Percentiles rank a stretch among this genome's conserved stretches.
Conservation (phyloP, 2,113 vertebrate species). For the Plectropomus leopardus region DNA sequence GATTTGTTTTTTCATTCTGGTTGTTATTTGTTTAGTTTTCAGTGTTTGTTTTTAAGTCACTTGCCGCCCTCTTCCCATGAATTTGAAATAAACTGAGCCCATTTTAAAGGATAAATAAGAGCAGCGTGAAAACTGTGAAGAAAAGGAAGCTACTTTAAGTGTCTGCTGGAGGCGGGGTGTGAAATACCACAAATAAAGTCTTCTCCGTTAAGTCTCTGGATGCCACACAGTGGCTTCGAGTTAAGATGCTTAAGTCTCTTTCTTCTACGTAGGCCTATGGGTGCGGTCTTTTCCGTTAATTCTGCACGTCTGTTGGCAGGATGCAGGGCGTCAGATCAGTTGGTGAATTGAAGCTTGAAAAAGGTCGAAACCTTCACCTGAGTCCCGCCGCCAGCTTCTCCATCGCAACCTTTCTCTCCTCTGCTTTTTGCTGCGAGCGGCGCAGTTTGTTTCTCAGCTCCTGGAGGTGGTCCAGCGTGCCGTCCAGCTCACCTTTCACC, state of each 20-base stretch:
- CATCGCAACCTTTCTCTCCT: constrained; percentile 89
- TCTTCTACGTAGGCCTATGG: not conserved
- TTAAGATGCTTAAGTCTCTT: constrained; percentile 15
- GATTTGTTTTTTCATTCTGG: no score
- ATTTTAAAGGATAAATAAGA: no score
- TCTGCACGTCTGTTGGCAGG: not conserved
- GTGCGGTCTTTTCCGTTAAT: not conserved
- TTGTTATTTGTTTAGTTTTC: no score
- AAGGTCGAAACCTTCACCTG: constrained; percentile 81
- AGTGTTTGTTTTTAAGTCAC: no score
- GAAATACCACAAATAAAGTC: not conserved
- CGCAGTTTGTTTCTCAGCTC: constrained; percentile 88
- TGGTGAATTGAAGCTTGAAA: not conserved
- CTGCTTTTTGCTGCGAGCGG: constrained; percentile 90
- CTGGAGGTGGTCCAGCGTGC: constrained; percentile 88
- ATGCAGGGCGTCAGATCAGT: not conserved
- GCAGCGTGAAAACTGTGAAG: not conserved
- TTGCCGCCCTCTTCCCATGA: no score
- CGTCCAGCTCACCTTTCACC: constrained; percentile 89
- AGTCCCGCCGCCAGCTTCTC: constrained; percentile 90
- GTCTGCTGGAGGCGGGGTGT: not conserved
- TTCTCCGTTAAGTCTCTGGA: not conserved
- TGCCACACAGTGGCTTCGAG: not conserved
- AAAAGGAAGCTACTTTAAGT: not conserved
- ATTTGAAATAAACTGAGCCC: no score